phyloP scores from a whole-genome alignment of 2,888 invertebrate species.

The Ornithoptera alexandrae region DNA sequence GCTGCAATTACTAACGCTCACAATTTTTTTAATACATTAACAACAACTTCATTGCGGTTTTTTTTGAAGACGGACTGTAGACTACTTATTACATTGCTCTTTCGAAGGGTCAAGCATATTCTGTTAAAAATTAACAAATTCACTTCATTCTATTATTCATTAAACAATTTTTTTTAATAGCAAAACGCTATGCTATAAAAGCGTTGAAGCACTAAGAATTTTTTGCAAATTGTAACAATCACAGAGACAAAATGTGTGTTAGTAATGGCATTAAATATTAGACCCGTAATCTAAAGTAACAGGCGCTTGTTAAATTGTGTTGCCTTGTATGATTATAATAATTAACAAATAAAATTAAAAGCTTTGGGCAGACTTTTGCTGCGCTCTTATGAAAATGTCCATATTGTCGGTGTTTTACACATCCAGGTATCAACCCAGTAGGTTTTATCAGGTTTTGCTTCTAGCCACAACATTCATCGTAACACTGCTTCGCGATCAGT shows the following conservation, averaged over 20 bases:
- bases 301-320: not conserved
- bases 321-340: no score
- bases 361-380: no score
- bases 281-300: not conserved
- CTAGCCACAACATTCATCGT: not conserved
- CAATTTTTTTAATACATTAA: conserved; percentile 32
- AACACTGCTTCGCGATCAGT: not conserved
- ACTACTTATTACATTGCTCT: not conserved
- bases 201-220: no score
- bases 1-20: conserved; percentile 58
- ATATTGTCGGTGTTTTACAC: not conserved
- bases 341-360: no score
- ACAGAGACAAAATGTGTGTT: not conserved
- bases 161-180: no score
- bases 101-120: not conserved
- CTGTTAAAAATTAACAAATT: not conserved
- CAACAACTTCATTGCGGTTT: not conserved
- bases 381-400: no score
- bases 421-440: not conserved
- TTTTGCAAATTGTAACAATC: not conserved
- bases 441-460: not conserved
- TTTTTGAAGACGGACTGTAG: not conserved
- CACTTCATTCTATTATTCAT: no score
- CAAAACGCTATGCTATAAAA: no score
- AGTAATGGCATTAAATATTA: not conserved